These are phyloP conservation scores for Oryzaephilus surinamensis DNA, from an alignment of 1,140 invertebrate species.

Conservation along the genomic window DNA sequence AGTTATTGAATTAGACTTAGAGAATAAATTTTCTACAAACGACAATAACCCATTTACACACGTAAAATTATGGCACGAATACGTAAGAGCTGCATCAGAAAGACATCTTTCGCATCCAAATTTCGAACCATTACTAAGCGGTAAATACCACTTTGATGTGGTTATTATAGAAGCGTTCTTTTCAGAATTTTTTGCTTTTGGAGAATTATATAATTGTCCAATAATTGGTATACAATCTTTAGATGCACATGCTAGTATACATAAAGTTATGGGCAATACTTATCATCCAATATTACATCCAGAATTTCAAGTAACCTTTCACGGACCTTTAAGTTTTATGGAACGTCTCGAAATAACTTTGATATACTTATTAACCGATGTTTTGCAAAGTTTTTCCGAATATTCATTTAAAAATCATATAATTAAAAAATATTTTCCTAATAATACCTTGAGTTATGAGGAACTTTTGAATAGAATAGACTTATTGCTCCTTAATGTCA, in stretches of 20 bases:
- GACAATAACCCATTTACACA: too few species aligned
- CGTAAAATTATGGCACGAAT: too few species aligned
- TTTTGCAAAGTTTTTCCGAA: slow-evolving; percentile 1
- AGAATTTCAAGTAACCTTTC: slow-evolving; percentile 11
- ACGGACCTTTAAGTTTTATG: slow-evolving; percentile 9
- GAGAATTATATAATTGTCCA: slow-evolving; percentile 23
- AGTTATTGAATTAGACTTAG: too few species aligned
- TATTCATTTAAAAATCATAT: slow-evolving; percentile 24
- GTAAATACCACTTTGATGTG: slow-evolving; percentile 30
- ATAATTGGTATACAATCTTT: slow-evolving; percentile 24
- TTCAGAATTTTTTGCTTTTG: slow-evolving; percentile 19
- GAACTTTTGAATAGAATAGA: slow-evolving; percentile 40
- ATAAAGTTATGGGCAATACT: slow-evolving; percentile 34
- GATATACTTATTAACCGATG: background rate
- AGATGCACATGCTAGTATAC: slow-evolving; percentile 10
- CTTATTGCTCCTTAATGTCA: slow-evolving; percentile 42
- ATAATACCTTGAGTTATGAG: slow-evolving; percentile 31
- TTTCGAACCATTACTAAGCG: slow-evolving; percentile 31
- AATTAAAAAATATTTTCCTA: slow-evolving; percentile 35
- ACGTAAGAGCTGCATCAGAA: too few species aligned
- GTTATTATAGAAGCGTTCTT: slow-evolving; percentile 29
- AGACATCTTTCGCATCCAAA: slow-evolving; percentile 20
- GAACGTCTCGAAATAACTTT: slow-evolving; percentile 17
- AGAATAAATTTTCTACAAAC: too few species aligned
- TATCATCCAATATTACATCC: slow-evolving; percentile 38